Base-by-base conservation (phyloP, 2,797 vertebrate species). In the Synaphobranchus kaupii region DNA sequence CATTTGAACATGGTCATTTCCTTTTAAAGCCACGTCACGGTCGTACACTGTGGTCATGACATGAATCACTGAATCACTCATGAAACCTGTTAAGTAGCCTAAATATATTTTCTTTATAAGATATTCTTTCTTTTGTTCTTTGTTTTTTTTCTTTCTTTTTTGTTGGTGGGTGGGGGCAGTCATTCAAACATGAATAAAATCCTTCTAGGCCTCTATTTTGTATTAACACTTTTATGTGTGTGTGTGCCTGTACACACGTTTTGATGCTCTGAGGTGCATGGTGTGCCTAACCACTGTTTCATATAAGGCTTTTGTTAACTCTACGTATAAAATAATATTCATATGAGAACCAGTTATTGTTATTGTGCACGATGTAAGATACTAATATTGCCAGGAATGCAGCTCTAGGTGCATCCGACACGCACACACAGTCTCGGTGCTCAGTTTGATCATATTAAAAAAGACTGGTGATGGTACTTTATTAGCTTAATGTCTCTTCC, bases 401-500 rank as follows among this genome's bases (percentile, higher is more conserved):
- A 48, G 44, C 3, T 39, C 39, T 39, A 48, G 44, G 20, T 48
- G 5, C 76, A 80, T 20, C 3, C 44, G 44, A 1, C 39, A 48
- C 20, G 25, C 44, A 22, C 44, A 47, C 44, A 80, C 9, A 1
- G 13, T n/a, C 44, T 25, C 63, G 25, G 10, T 17, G 56, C 6
- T 66, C 47, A 86, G 50, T 82, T 25, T 63, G 13, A 82, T 82
- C 50, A 8, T 48, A 25, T 84, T 60, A 22, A 13, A n/a, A 50
- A 13, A 47, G 78, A 54, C 56, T 50, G 80, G n/a, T 48, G 58
- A 39, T 82, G 34, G 73, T 34, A 63, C 56, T 44, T 68, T n/a
- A 47, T 68, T 83, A 66, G n/a, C 78, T 83, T 80, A 48, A 60
- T 28, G 56, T 83, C 58, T 86, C 44, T 66, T 9, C 28, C 78